Conservation (phyloP, 1,140 invertebrate species). For the Anthonomus grandis region DNA sequence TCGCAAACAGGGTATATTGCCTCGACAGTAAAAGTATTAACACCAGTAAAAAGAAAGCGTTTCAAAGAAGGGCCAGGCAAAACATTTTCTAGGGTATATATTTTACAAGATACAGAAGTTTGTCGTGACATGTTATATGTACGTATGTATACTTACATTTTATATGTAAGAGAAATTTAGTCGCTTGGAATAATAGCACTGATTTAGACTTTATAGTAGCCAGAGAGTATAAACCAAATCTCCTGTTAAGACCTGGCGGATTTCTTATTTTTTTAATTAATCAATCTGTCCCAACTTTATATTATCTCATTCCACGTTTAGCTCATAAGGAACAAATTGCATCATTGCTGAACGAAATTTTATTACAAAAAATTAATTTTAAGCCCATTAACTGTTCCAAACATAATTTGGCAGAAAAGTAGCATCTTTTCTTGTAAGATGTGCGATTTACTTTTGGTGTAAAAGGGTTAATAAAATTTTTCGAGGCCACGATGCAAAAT, state of each 20-base stretch:
- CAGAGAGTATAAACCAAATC: background rate
- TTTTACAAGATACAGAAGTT: too few species aligned
- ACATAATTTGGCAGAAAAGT: slow-evolving; percentile 2
- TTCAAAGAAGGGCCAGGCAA: too few species aligned
- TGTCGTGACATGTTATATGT: too few species aligned
- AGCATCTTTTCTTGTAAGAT: background rate
- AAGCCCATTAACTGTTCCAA: background rate
- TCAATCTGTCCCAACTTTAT: slow-evolving; percentile 5
- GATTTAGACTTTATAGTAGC: background rate
- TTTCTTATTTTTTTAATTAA: slow-evolving; percentile 1
- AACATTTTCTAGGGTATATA: too few species aligned
- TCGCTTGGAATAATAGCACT: background rate
- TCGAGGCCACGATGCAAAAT: background rate
- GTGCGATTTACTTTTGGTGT: background rate
- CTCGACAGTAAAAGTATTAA: too few species aligned
- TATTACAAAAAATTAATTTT: background rate
- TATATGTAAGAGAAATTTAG: slow-evolving; percentile 2
- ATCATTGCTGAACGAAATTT: background rate
- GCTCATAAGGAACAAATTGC: background rate
- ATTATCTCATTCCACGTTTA: background rate
- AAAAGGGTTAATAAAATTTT: background rate
- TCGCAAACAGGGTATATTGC: too few species aligned
- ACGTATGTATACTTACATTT: too few species aligned
- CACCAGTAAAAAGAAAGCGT: too few species aligned
- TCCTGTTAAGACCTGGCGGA: background rate